These are phyloP conservation scores for Neolamprologus modestus DNA, from an alignment of 2,113 vertebrate species.

Conservation along the genomic window DNA sequence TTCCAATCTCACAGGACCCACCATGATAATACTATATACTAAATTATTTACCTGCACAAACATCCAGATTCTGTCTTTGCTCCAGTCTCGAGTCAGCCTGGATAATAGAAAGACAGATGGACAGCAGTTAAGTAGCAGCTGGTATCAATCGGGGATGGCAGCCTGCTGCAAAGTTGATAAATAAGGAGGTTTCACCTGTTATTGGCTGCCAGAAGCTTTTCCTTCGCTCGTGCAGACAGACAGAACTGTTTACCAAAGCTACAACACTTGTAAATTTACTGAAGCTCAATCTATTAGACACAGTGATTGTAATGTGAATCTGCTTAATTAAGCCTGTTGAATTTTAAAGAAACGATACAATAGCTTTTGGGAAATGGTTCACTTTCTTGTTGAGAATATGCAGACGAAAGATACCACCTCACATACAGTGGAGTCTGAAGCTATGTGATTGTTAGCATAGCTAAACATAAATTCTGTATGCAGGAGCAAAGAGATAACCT, in stretches of 20 bases:
- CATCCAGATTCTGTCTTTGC: neutral
- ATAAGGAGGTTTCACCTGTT: conserved; percentile 48
- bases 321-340: neutral
- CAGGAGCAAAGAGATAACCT: neutral
- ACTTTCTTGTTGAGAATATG: neutral
- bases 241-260: conserved; percentile 36
- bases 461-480: neutral
- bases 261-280: neutral
- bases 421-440: neutral
- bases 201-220: conserved; percentile 40
- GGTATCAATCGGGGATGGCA: conserved; percentile 51
- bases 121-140: conserved; percentile 42
- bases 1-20: neutral
- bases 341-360: neutral
- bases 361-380: neutral
- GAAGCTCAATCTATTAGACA: neutral
- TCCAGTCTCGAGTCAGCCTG: neutral
- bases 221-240: conserved; percentile 21
- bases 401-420: neutral
- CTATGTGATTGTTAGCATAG: neutral
- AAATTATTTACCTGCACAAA: neutral
- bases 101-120: conserved; percentile 52
- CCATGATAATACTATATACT: neutral
- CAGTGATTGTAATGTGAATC: neutral
- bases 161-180: conserved; percentile 43